Base-by-base conservation (phyloP, 2,888 invertebrate genomes). In the Ennomos quercinarius region DNA sequence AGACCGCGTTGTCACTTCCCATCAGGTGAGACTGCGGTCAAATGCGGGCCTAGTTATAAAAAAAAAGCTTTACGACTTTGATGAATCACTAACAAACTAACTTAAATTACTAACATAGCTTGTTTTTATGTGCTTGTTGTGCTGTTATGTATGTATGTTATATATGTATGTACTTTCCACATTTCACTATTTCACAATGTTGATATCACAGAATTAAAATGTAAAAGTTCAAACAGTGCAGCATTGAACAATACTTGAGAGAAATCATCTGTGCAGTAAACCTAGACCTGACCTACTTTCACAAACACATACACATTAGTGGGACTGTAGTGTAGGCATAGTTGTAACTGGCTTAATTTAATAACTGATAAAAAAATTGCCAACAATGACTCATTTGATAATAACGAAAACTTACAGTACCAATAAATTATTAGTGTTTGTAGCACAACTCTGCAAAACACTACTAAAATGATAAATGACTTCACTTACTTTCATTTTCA, bases 211-310 rank as follows among this genome's bases (percentile, higher is more conserved):
- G 34, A 56, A 38, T 51, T 42, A 3, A 17, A 49, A 41, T 50
- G 57, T 46, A 50, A 49, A 52, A 56, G 50, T 36, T 51, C 40
- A 54, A 47, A 51, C 34, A 45, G 38, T 35, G 11, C 17, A 39
- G 13, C 36, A 43, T 34, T 48, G 11, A 55, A 61, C 52, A 61
- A 53, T 41, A 57, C 58, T 58, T 63, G 17, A 27, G 27, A 58
- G 62, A 66, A 66, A 66, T 63, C 55, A 57, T 48, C 44, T 60
- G 49, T 38, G 11, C 13, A 56, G 50, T 52, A 56, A 55, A 41
- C 56, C 57, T 65, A 63, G 50, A 43, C 45, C 56, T 57, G 61
- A 57, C 68, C 66, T 38, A 64, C 66, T 68, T 68, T 68, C 66
- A 66, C 66, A 60, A 49, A 57, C 13, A 57, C 47, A 41, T 43